Evolutionary conservation across 2,797 vertebrate species (phyloP).

Genomic region (Monodelphis domestica): DNA sequence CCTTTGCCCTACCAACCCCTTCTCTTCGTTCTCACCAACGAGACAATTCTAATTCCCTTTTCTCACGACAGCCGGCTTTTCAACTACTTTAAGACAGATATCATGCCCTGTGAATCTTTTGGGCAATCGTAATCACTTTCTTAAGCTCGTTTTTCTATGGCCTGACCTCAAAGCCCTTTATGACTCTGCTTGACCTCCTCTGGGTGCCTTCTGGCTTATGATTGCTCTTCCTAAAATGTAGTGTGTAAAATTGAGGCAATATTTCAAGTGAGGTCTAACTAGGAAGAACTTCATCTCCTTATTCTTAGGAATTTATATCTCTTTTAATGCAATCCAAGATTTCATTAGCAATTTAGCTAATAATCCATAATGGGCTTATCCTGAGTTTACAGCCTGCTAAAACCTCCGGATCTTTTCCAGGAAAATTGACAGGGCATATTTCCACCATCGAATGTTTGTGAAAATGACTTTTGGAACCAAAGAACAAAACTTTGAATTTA

Average conservation of each 20-base stretch:
- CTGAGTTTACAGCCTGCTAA: neutral
- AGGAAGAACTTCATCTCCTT: neutral
- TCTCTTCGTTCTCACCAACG: too few relatives aligned
- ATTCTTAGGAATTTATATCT: neutral
- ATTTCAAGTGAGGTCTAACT: neutral
- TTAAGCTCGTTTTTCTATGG: neutral
- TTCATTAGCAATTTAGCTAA: too few relatives aligned
- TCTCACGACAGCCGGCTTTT: neutral
- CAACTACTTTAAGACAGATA: neutral
- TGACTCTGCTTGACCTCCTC: neutral
- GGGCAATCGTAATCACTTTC: neutral
- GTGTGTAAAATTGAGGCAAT: neutral
- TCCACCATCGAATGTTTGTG: neutral
- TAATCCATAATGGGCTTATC: neutral
- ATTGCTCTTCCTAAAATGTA: neutral
- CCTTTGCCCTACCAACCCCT: too few relatives aligned
- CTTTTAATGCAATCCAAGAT: neutral
- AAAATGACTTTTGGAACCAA: neutral
- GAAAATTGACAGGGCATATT: neutral
- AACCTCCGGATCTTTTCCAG: neutral
- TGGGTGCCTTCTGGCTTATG: neutral
- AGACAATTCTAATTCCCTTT: neutral
- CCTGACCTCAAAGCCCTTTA: neutral
- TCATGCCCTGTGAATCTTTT: neutral
- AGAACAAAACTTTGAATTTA: neutral